These are phyloP conservation scores for Melanophora roralis DNA, from an alignment of 2,888 invertebrate species.

Conservation along the genomic window DNA sequence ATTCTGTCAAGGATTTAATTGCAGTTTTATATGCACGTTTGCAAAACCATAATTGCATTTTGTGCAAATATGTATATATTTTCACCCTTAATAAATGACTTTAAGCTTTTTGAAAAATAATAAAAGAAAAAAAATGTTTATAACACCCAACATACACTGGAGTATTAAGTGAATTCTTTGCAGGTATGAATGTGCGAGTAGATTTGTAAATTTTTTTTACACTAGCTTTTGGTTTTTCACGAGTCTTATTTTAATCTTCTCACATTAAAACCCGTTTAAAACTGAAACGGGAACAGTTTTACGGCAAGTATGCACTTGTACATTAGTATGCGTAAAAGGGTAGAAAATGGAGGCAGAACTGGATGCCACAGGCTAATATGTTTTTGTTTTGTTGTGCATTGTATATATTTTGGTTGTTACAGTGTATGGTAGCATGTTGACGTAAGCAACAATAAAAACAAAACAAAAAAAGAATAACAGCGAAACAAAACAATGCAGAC, in stretches of 20 bases:
- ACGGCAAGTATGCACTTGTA: neutral
- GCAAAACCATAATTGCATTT: neutral
- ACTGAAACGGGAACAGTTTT: conserved; percentile 40
- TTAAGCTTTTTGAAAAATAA: conserved; percentile 13
- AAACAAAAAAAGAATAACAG: neutral
- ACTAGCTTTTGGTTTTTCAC: conserved; percentile 14
- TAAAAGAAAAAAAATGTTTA: conserved; percentile 8
- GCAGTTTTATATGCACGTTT: neutral
- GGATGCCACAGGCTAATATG: conserved; percentile 49
- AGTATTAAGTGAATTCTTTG: conserved; percentile 25
- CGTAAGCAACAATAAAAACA: conserved; percentile 6
- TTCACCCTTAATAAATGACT: neutral
- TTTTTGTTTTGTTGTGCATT: conserved; percentile 26
- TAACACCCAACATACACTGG: conserved; percentile 12
- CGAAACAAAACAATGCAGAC: conserved; percentile 5
- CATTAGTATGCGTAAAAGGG: neutral
- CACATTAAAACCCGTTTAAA: conserved; percentile 58
- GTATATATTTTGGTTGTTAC: conserved; percentile 5
- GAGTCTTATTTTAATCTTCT: conserved; percentile 57
- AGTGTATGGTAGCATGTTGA: conserved; percentile 17
- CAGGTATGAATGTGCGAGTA: neutral
- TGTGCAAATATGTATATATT: neutral
- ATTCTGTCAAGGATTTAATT: neutral
- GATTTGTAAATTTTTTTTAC: neutral
- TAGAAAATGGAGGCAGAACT: neutral